These are phyloP conservation scores for Crocallis elinguaria DNA, from an alignment of 2,888 invertebrate species.

Conservation along the genomic window DNA sequence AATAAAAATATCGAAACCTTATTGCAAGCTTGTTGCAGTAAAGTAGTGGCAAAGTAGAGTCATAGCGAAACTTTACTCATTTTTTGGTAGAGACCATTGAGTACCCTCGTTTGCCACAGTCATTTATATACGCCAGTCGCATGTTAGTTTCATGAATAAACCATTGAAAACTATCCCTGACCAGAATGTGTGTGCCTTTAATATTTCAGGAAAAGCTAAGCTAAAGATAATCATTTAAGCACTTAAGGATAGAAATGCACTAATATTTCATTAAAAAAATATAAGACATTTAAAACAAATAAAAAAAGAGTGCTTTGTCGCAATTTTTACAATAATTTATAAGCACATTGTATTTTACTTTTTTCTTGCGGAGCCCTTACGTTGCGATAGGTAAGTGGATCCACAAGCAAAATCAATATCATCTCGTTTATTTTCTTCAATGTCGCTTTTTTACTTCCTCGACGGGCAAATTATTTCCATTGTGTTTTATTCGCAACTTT, in stretches of 20 bases:
- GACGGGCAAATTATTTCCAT: slow-evolving; percentile 50
- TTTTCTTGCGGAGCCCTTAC: slow-evolving; percentile 85
- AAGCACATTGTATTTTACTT: slow-evolving; percentile 83
- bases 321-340: slow-evolving; percentile 67
- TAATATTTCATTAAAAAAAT: background rate
- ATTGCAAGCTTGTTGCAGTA: slow-evolving; percentile 63
- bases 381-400: slow-evolving; percentile 83
- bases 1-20: slow-evolving; percentile 31
- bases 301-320: slow-evolving; percentile 53
- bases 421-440: slow-evolving; percentile 59
- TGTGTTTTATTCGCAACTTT: slow-evolving; percentile 64
- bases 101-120: slow-evolving; percentile 74
- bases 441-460: slow-evolving; percentile 67
- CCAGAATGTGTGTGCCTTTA: slow-evolving; percentile 20
- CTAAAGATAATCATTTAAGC: slow-evolving; percentile 4
- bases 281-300: slow-evolving; percentile 9
- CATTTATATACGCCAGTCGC: slow-evolving; percentile 68
- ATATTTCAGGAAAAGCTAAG: slow-evolving; percentile 27
- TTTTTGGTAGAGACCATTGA: slow-evolving; percentile 63
- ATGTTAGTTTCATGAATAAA: slow-evolving; percentile 59
- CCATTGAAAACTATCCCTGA: slow-evolving; percentile 23
- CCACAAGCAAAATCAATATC: slow-evolving; percentile 65
- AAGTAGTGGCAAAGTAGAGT: slow-evolving; percentile 83
- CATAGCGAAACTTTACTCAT: slow-evolving; percentile 84
- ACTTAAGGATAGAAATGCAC: slow-evolving; percentile 13